These are phyloP conservation scores for Nebria ingens DNA, from an alignment of 1,140 invertebrate genomes.

Conservation along the genomic window DNA sequence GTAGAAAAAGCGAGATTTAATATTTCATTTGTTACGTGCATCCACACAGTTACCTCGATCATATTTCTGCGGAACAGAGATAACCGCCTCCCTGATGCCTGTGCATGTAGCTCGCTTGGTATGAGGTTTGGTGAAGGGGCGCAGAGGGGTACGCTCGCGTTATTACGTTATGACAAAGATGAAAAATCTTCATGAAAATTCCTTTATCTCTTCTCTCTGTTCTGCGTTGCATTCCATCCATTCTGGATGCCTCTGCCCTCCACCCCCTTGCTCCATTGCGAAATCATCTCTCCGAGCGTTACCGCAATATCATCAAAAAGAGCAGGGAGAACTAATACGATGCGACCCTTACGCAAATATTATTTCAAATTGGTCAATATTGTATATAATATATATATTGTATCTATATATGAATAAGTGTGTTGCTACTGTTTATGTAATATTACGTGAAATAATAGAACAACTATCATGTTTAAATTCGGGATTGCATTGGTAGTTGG, in stretches of 20 bases:
- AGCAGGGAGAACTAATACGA: too few species aligned
- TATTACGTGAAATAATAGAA: too few species aligned
- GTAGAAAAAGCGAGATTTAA: slow-evolving; percentile 3
- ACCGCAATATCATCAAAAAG: too few species aligned
- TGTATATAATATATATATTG: too few species aligned
- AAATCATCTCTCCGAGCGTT: too few species aligned
- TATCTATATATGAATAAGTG: too few species aligned
- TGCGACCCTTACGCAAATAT: background rate
- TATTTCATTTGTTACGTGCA: slow-evolving; percentile 8
- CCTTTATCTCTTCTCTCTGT: background rate
- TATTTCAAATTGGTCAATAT: background rate
- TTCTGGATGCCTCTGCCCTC: background rate
- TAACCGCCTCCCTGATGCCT: too few species aligned
- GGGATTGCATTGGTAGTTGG: too few species aligned
- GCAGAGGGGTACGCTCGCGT: slow-evolving; percentile 5
- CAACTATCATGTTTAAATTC: too few species aligned
- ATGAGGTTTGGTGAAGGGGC: too few species aligned
- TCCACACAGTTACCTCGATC: background rate
- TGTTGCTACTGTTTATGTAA: too few species aligned
- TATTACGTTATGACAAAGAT: slow-evolving; percentile 17
- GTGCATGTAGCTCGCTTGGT: background rate
- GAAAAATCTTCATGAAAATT: slow-evolving; percentile 16
- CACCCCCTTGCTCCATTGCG: too few species aligned
- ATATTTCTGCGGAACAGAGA: slow-evolving; percentile 1
- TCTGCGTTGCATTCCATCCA: slow-evolving; percentile 1